Evolutionary conservation across 1,140 invertebrate genomes (phyloP).

Genomic region (Elysia chlorotica): DNA sequence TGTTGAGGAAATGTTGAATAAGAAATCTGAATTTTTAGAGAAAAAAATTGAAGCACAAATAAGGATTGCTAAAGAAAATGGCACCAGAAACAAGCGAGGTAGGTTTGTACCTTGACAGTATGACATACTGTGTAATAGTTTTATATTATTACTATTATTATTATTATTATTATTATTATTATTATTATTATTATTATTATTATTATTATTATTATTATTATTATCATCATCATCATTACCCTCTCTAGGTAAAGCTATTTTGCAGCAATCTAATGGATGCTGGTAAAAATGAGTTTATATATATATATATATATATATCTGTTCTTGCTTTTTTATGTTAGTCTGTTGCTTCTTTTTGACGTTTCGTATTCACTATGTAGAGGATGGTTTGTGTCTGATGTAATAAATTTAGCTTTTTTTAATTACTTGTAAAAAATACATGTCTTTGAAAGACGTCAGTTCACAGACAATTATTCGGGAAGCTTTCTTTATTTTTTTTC

Average conservation of each 20-base stretch:
- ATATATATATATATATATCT: no score
- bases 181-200: neutral
- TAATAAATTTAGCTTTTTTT: no score
- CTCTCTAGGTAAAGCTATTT: neutral
- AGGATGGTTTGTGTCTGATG: no score
- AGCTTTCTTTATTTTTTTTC: no score
- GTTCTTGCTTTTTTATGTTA: no score
- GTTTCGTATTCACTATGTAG: no score
- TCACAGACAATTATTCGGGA: no score
- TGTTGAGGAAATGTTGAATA: constrained; percentile 95
- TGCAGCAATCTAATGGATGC: neutral
- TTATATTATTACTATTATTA: neutral
- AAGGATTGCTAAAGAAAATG: constrained; percentile 86
- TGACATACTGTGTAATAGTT: neutral
- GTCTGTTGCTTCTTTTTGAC: no score
- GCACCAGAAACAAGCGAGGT: constrained; percentile 97
- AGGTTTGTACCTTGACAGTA: neutral
- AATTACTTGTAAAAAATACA: no score
- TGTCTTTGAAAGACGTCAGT: no score
- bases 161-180: neutral
- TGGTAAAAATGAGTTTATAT: no score
- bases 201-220: neutral
- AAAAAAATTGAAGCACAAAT: constrained; percentile 93
- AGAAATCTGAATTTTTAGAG: constrained; percentile 97
- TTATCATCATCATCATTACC: neutral